Percentiles rank a stretch among this genome's conserved stretches.
Conservation (phyloP, 1,140 invertebrate genomes). For the Drosophila trapezifrons region DNA sequence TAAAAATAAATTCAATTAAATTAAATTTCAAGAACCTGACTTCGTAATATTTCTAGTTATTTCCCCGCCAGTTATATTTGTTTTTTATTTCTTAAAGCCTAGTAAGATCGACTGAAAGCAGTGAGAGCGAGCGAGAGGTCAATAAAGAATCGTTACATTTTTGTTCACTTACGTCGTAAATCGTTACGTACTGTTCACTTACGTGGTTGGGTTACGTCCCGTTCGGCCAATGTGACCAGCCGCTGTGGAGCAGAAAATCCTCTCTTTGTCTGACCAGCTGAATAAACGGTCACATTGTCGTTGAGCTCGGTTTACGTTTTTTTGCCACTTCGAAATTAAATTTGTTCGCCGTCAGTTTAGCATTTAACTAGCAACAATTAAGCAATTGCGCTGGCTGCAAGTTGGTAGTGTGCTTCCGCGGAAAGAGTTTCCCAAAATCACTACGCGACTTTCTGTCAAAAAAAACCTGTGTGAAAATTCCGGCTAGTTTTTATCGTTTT, state of each 20-base stretch:
- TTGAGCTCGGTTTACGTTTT: constrained; percentile 50
- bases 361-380: constrained; percentile 8
- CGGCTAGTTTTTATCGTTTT: constrained; percentile 22
- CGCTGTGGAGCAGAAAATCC: too few relatives aligned
- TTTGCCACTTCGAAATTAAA: constrained; percentile 22
- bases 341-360: constrained; percentile 15
- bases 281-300: neutral
- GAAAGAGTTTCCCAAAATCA: constrained; percentile 20
- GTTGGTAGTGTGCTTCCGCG: constrained; percentile 21
- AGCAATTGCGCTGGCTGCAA: constrained; percentile 32
- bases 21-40: neutral
- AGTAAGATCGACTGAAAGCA: too few relatives aligned
- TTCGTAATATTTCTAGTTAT: too few relatives aligned
- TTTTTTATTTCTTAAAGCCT: too few relatives aligned
- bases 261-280: too few relatives aligned
- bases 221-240: too few relatives aligned
- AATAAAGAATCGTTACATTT: too few relatives aligned
- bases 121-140: too few relatives aligned
- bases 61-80: neutral
- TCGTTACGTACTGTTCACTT: too few relatives aligned
- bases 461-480: constrained; percentile 20
- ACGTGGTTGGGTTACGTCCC: too few relatives aligned
- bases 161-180: too few relatives aligned
- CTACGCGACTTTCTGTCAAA: constrained; percentile 36
- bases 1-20: too few relatives aligned